Conservation (phyloP, 2,113 vertebrate genomes). For the Genyomyrus donnyi region DNA sequence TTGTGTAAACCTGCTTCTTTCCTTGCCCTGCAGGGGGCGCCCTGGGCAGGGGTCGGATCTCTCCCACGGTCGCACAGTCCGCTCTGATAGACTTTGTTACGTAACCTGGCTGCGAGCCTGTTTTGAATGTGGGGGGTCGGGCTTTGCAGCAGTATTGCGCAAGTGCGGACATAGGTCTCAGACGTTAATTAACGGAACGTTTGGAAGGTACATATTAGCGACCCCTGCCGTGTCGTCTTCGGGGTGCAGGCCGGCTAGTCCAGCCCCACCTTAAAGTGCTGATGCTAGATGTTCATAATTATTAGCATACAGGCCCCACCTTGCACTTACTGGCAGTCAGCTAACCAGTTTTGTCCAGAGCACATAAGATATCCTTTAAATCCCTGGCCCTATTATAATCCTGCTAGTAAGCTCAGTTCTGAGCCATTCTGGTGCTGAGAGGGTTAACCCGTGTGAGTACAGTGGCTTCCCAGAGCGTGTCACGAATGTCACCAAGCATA, state of each 20-base stretch:
- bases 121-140: not conserved
- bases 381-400: not conserved
- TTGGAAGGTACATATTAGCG: conserved; percentile 21
- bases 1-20: not conserved
- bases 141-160: not conserved
- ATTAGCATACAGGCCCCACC: not conserved
- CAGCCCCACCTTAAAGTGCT: not conserved
- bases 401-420: not conserved
- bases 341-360: not conserved
- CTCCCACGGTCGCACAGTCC: conserved; percentile 22
- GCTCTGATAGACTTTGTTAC: conserved; percentile 36
- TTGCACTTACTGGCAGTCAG: not conserved
- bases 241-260: not conserved
- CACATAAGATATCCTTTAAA: not conserved
- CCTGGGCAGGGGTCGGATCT: conserved; percentile 23
- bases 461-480: not conserved
- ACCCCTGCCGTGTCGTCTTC: conserved; percentile 8
- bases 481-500: not conserved
- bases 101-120: conserved; percentile 12
- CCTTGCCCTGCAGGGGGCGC: conserved; percentile 22
- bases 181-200: conserved; percentile 33
- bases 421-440: not conserved
- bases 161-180: conserved; percentile 8
- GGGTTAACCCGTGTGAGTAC: not conserved
- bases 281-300: conserved; percentile 1